Conservation (phyloP, 2,888 invertebrate genomes). For the Xestoiulus laeticollis region DNA sequence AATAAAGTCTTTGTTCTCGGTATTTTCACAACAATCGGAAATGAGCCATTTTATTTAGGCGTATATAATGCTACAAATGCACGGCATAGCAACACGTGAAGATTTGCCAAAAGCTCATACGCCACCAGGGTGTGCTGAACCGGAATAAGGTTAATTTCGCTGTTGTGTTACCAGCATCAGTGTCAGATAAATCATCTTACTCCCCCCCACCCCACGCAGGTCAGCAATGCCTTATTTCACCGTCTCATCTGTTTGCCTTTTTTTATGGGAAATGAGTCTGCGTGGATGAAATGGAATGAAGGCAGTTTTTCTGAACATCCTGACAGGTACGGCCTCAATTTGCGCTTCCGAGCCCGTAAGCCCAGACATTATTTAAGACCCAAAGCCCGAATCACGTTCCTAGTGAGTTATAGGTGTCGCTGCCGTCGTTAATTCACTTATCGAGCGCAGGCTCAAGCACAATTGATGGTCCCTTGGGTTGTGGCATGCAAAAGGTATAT, state of each 20-base stretch:
- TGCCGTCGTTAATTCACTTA: constrained; percentile 23
- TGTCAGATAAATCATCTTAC: background rate
- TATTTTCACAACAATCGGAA: too few relatives aligned
- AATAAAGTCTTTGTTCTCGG: too few relatives aligned
- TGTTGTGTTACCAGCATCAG: background rate
- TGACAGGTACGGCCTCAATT: background rate
- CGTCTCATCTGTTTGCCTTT: background rate
- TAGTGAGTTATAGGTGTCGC: background rate
- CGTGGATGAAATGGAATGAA: background rate
- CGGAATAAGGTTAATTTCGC: background rate
- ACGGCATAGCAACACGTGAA: too few relatives aligned
- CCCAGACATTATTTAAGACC: background rate
- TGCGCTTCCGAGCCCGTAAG: background rate
- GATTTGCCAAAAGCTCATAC: too few relatives aligned
- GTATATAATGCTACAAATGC: too few relatives aligned
- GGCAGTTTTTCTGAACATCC: background rate
- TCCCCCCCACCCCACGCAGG: background rate
- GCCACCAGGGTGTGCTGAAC: background rate
- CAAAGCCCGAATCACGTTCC: background rate
- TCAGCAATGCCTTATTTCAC: background rate
- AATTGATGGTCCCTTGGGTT: background rate
- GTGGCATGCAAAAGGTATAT: background rate
- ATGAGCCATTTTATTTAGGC: too few relatives aligned
- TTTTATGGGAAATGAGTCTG: background rate
- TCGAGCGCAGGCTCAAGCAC: background rate